Evolutionary conservation across 2,113 vertebrate species (phyloP).

Genomic region (Microcebus griseorufus): DNA sequence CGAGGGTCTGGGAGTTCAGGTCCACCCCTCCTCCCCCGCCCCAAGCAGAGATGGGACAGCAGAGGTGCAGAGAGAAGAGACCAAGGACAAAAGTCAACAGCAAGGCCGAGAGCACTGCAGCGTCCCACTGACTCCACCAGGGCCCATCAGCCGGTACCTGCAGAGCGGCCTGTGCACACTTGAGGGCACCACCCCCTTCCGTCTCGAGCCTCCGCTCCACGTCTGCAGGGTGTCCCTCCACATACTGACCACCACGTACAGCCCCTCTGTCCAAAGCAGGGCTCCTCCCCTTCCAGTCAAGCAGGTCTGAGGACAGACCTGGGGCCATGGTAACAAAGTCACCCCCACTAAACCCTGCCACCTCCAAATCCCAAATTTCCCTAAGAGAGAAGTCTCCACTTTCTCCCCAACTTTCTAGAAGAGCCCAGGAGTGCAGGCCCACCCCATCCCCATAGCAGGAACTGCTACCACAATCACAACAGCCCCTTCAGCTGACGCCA

Average conservation of each 20-base stretch:
- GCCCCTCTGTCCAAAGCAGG: not conserved
- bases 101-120: not conserved
- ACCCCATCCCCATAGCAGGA: not conserved
- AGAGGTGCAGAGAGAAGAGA: not conserved
- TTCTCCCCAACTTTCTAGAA: not conserved
- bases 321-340: not conserved
- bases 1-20: not conserved
- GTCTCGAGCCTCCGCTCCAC: accelerated
- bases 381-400: not conserved
- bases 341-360: not conserved
- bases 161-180: not conserved
- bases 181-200: not conserved
- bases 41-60: not conserved
- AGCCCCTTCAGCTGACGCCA: not conserved
- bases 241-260: not conserved
- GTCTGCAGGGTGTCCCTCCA: not conserved
- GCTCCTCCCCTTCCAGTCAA: not conserved
- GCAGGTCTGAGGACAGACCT: not conserved
- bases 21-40: too few relatives aligned
- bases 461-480: not conserved
- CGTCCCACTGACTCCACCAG: not conserved
- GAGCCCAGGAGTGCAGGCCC: not conserved
- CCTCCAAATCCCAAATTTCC: not conserved
- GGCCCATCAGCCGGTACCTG: too few relatives aligned
- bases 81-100: not conserved